phyloP scores from a whole-genome alignment of 2,888 invertebrate genomes.

The Aporophyla nigra region DNA sequence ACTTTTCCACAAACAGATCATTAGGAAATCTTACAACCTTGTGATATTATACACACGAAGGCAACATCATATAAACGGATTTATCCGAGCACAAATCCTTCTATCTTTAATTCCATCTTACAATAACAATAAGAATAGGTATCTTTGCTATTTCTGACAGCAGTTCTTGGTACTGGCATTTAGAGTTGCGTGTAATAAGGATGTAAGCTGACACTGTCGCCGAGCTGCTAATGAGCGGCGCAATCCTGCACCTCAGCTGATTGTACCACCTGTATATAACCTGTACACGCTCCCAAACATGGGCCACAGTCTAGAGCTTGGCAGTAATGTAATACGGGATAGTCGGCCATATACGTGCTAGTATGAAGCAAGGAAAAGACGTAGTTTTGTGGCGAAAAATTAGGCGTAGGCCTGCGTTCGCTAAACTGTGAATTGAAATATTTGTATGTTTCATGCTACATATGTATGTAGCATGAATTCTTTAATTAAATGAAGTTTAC shows the following conservation, averaged over 20 bases:
- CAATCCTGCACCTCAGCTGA: slow-evolving; percentile 4
- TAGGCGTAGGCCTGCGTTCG: no score
- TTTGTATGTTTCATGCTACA: no score
- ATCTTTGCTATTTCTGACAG: neutral
- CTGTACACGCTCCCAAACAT: neutral
- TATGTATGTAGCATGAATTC: neutral
- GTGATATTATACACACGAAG: neutral
- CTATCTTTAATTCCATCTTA: no score
- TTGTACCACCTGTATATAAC: slow-evolving; percentile 2
- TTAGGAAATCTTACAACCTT: neutral
- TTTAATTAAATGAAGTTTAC: neutral
- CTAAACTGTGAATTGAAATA: neutral
- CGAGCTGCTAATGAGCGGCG: slow-evolving; percentile 36
- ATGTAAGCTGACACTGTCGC: slow-evolving; percentile 35
- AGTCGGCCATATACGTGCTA: neutral
- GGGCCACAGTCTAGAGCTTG: neutral
- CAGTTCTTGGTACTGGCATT: neutral
- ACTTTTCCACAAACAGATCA: neutral
- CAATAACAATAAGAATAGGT: neutral
- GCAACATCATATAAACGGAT: neutral
- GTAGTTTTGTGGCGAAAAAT: neutral
- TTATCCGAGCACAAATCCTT: neutral
- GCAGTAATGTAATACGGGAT: slow-evolving; percentile 2
- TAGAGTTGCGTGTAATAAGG: slow-evolving; percentile 25
- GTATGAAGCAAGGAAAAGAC: no score